These are phyloP conservation scores for Polydrusus tereticollis DNA, from an alignment of 2,888 invertebrate genomes.

Conservation along the genomic window DNA sequence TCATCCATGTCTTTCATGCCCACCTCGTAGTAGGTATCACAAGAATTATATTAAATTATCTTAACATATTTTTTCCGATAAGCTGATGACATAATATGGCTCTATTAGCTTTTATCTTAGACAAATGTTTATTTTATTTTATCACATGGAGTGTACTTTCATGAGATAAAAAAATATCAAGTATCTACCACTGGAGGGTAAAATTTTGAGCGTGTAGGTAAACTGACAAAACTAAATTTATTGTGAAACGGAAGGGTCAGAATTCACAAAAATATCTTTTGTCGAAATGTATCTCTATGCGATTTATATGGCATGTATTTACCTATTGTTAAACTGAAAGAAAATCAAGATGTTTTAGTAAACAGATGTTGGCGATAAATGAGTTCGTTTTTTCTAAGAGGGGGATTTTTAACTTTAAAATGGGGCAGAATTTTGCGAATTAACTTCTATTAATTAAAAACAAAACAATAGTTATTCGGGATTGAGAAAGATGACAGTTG, in stretches of 20 bases:
- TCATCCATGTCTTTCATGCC: too few relatives aligned
- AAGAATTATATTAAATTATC: too few relatives aligned
- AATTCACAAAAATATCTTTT: neutral
- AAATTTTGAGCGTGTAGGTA: neutral
- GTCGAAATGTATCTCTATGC: neutral
- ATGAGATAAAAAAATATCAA: neutral
- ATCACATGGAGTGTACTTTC: constrained; percentile 5
- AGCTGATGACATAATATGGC: constrained; percentile 35
- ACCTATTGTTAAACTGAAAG: constrained; percentile 24
- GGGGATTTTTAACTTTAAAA: neutral
- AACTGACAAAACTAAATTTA: neutral
- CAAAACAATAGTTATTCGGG: too few relatives aligned
- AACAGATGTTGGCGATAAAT: constrained; percentile 26
- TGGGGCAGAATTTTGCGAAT: neutral
- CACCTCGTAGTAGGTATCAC: too few relatives aligned
- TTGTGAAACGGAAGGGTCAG: neutral
- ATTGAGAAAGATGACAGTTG: too few relatives aligned
- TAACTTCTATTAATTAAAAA: too few relatives aligned
- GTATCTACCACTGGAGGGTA: neutral
- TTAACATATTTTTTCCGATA: constrained; percentile 8
- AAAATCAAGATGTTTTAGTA: constrained; percentile 48
- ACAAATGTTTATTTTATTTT: constrained; percentile 11
- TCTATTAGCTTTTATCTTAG: constrained; percentile 16
- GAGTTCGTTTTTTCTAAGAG: neutral
- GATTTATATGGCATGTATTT: neutral